Percentiles rank a stretch among this genome's conserved stretches.
phyloP scores from a whole-genome alignment of 2,797 vertebrate species.

The Hippoglossus hippoglossus region DNA sequence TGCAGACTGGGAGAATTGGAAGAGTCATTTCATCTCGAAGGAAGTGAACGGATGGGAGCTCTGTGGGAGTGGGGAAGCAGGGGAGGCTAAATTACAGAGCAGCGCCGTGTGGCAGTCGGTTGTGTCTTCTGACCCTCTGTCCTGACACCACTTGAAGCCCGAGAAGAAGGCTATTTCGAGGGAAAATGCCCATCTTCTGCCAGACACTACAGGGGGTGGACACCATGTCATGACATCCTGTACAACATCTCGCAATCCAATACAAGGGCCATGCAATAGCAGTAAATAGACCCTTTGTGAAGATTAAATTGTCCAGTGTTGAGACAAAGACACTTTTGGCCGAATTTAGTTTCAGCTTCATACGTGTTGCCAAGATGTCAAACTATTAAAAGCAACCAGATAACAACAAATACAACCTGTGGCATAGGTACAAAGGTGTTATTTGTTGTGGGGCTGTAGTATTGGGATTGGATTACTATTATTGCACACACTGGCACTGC shows the following conservation, averaged over 20 bases:
- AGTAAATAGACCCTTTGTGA: conserved; percentile 5
- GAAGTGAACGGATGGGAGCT: conserved; percentile 77
- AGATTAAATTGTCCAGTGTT: background rate
- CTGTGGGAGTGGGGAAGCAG: conserved; percentile 62
- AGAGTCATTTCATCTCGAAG: conserved; percentile 81
- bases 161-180: conserved; percentile 50
- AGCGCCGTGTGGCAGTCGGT: conserved; percentile 36
- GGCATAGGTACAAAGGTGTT: no score
- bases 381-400: background rate
- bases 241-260: conserved; percentile 9
- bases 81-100: conserved; percentile 76
- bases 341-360: background rate
- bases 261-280: conserved; percentile 2
- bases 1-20: conserved; percentile 79
- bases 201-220: conserved; percentile 16
- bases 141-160: conserved; percentile 54
- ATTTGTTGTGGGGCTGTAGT: background rate
- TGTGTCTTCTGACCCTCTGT: conserved; percentile 58
- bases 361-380: background rate
- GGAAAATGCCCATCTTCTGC: conserved; percentile 32
- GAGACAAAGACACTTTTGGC: background rate
- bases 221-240: conserved; percentile 7
- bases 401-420: background rate
- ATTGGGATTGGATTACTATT: background rate
- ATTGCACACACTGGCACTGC: no score